Evolutionary conservation across 2,113 vertebrate species (phyloP), one percentile per base, ranked within the genome.

Genomic region (Malurus cyaneus): DNA sequence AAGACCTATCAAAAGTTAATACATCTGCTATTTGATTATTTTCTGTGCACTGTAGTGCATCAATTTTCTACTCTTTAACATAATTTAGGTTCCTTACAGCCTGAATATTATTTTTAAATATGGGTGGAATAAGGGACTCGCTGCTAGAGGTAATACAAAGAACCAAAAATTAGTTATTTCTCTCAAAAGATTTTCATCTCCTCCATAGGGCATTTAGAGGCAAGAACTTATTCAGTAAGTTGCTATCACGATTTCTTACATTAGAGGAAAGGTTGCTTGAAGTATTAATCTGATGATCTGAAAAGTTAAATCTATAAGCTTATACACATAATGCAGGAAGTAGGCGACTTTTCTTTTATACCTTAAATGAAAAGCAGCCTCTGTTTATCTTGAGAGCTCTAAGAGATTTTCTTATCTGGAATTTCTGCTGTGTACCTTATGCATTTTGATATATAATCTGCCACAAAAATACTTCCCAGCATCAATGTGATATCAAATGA

Each of bases 1-100:
- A 93, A 93, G 72, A 93, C 79, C 61, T 60, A 97, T 93, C 82
- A 86, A 61, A 96, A 86, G 60, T 54, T 84, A 96, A 86, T 76
- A 61, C 7, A 69, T 61, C 50, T 89, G 53, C 66, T 77, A 50
- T 88, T 84, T 86, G 56, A 88, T 66, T 88, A 64, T 52, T 84
- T 89, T 87, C 77, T 50, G 61, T 34, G 10, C 44, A 59, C 52
- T 60, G 49, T 17, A 86, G 60, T 14, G 31, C 14, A 4, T 47
- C 46, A 16, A 83, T 95, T 73, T 88, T 57, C 65, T 71, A 20
- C n/a, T 92, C 77, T 61, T 96, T 90, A 95, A 49, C 73, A 83
- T 77, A 6, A 59, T 61, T 92, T 74, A 50, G 17, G 8, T 61
- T 83, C 59, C 79, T 80, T 31, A 59, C 44, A 82, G 54, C 32